Evolutionary conservation across 2,888 invertebrate genomes (phyloP), one percentile per base, ranked within the genome.

Genomic region (Drosophila atroscutellata): DNA sequence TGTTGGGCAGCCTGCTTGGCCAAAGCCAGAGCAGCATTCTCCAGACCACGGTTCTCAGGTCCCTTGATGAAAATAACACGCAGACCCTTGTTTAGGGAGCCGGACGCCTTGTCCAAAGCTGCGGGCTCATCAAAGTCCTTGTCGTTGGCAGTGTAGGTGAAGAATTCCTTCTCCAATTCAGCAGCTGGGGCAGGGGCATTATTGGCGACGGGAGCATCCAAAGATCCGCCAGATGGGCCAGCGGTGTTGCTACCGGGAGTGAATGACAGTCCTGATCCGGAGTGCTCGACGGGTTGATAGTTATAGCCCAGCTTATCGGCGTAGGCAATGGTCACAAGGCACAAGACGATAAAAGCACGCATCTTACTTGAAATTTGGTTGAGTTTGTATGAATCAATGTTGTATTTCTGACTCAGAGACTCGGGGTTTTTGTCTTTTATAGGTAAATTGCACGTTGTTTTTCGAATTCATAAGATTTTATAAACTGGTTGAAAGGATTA

Each of bases 51-150:
- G 74, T 87, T 81, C 58, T 89, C 89, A 62, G 88, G 87, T 54
- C 88, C 83, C 81, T 90, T 91, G 71, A 91, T 85, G 75, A 92
- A 92, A 36, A 92, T 76, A 30, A 92, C 91, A 13, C 92, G 92
- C 26, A 92, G 80, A 36, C 69, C 84, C 67, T 86, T 88, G 75
- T 90, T 91, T 32, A 89, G 55, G 6, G 80, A 47, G 37, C 72
- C 69, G 5, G 73, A 64, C 0, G 75, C 66, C 39, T 86, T 74
- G 5, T 91, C 80, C 2, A 77, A 74, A 37, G 81, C 78, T 42
- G 72, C 66, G 5, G 84, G 86, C 50, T 84, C 86, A 36, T 84
- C 62, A 52, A 86, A 87, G 28, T 91, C 91, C 18, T 90, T 84
- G 45, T 92, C 91, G 42, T 90, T 83, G 24, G 92, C 92, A 13